Percentiles rank a stretch among this genome's conserved stretches.
These are phyloP conservation scores for Agriopis marginaria DNA, from an alignment of 2,888 invertebrate species.

Conservation along the genomic window DNA sequence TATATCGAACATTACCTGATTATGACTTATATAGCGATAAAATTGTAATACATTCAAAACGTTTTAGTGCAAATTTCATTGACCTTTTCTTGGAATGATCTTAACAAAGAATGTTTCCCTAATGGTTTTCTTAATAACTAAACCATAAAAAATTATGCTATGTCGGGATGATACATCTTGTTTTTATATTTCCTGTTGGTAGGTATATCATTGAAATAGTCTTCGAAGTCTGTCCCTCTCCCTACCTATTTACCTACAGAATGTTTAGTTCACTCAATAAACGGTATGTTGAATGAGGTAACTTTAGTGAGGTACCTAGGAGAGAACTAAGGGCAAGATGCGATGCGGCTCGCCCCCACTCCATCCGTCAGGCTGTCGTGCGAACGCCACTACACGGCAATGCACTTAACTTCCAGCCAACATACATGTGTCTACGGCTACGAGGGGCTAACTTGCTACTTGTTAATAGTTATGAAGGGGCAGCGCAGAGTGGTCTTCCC, in stretches of 20 bases:
- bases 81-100: too few species aligned
- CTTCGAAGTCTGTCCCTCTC: too few species aligned
- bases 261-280: constrained; percentile 1
- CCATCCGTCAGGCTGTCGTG: constrained; percentile 80
- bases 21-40: too few species aligned
- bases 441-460: constrained; percentile 75
- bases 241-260: background rate
- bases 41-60: too few species aligned
- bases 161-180: too few species aligned
- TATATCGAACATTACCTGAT: too few species aligned
- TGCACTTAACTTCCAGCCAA: constrained; percentile 78
- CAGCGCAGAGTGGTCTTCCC: constrained; percentile 63
- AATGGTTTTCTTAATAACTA: too few species aligned
- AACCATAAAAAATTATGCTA: too few species aligned
- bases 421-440: constrained; percentile 75
- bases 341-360: constrained; percentile 56
- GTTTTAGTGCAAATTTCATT: too few species aligned
- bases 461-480: constrained; percentile 73
- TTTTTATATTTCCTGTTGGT: too few species aligned
- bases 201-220: too few species aligned
- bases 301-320: constrained; percentile 46
- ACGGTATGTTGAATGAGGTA: constrained; percentile 17
- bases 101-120: too few species aligned
- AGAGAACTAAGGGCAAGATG: constrained; percentile 57
- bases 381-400: constrained; percentile 71